These are phyloP conservation scores for Oncorhynchus clarkii DNA, from an alignment of 2,113 vertebrate species.

Conservation along the genomic window DNA sequence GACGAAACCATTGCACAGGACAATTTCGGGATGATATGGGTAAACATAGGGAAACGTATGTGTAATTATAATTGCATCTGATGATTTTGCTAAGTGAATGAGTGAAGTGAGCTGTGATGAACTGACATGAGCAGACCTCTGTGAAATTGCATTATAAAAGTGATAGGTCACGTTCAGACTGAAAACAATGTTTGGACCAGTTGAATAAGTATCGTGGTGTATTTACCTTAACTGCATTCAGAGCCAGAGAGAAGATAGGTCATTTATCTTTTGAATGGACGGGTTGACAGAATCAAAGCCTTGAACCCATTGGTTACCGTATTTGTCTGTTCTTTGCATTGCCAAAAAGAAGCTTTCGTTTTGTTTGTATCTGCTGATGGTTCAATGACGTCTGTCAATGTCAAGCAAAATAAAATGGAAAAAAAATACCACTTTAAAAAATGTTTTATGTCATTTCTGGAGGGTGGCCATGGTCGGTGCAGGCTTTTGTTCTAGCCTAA, in stretches of 20 bases:
- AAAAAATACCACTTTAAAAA: constrained; percentile 5
- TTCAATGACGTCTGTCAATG: constrained; percentile 42
- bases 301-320: not conserved
- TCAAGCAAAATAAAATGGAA: constrained; percentile 46
- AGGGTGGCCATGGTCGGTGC: too few species aligned
- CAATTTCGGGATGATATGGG: not conserved
- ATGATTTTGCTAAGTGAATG: constrained; percentile 1
- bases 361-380: constrained; percentile 53
- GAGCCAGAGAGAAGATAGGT: not conserved
- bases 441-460: too few species aligned
- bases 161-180: constrained; percentile 32
- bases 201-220: constrained; percentile 19
- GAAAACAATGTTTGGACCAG: constrained; percentile 14
- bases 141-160: not conserved
- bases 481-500: not conserved
- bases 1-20: not conserved
- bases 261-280: constrained; percentile 20
- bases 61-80: not conserved
- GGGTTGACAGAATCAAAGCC: not conserved
- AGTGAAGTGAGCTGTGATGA: not conserved
- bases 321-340: constrained; percentile 17
- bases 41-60: not conserved
- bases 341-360: constrained; percentile 36
- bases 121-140: constrained; percentile 19
- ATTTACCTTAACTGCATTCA: constrained; percentile 23